phyloP scores from a whole-genome alignment of 2,888 invertebrate genomes.

The Scaptodrosophila latifasciaeformis region DNA sequence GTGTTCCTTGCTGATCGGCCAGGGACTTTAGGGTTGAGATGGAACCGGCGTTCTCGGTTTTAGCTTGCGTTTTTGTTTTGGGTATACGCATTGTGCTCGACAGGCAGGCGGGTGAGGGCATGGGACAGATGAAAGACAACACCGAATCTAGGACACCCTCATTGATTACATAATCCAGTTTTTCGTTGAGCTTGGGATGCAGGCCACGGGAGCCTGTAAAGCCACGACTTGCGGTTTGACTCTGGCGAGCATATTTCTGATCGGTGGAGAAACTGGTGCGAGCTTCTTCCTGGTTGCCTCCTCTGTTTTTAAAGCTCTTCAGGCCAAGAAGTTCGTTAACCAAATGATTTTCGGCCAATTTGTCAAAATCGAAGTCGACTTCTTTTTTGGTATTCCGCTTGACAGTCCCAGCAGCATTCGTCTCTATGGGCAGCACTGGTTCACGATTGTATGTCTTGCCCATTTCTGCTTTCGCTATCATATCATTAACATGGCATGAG shows the following conservation, averaged over 20 bases:
- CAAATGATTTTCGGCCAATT: slow-evolving; percentile 70
- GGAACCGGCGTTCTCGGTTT: neutral
- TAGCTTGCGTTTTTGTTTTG: neutral
- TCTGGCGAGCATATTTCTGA: slow-evolving; percentile 9
- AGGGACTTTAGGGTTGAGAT: slow-evolving; percentile 22
- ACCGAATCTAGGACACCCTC: slow-evolving; percentile 90
- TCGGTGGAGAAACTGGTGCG: slow-evolving; percentile 23
- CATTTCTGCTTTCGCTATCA: slow-evolving; percentile 62
- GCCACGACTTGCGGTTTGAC: neutral
- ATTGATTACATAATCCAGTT: slow-evolving; percentile 80
- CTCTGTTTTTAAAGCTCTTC: slow-evolving; percentile 22
- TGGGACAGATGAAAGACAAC: slow-evolving; percentile 81
- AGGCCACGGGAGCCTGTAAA: slow-evolving; percentile 39
- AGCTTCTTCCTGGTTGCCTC: slow-evolving; percentile 18
- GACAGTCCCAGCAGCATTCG: slow-evolving; percentile 4
- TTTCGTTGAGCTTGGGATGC: slow-evolving; percentile 69
- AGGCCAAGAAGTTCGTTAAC: slow-evolving; percentile 65
- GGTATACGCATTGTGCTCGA: neutral
- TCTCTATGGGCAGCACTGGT: slow-evolving; percentile 45
- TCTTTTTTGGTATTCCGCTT: slow-evolving; percentile 52
- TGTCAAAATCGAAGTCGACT: slow-evolving; percentile 62
- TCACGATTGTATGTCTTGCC: slow-evolving; percentile 50
- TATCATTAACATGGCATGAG: slow-evolving; percentile 74
- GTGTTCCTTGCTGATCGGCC: slow-evolving; percentile 18
- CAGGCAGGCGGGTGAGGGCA: slow-evolving; percentile 46